Evolutionary conservation across 2,888 invertebrate species (phyloP), one percentile per base, ranked within the genome.

Genomic region (Nipponacmea schrenckii): DNA sequence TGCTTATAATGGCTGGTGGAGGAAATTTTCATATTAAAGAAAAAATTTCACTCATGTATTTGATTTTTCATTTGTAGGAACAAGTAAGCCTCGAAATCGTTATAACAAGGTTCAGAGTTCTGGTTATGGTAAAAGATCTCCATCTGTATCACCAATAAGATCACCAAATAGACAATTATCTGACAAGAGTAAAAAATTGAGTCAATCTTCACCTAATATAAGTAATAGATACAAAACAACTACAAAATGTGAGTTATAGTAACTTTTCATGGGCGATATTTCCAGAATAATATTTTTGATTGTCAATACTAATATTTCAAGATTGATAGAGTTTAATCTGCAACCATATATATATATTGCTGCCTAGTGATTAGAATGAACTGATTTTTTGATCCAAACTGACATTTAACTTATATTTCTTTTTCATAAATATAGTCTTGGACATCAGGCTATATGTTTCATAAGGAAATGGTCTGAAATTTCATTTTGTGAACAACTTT

Each of bases 31-130:
- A 2, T 24, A n/a, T 67, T 10, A 45, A 24, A 20, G 44, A 63
- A 69, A 31, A 14, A 24, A 15, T 5, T 39, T 10, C 39, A 39
- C 39, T 39, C 7, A 39, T 5, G 1, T 39, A 8, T 39, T 39
- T 39, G 4, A 8, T 8, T 8, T 44, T 15, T 44, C 17, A 15
- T 64, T 64, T 64, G 12, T 71, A 24, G 74, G 66, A 12, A 66
- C 44, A 63, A 79, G 77, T 31, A 74, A 76, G 15, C 46, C 79
- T 26, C 83, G 78, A 64, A 73, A 74, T 50, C 82, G 80, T 62
- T 81, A 77, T 64, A 73, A 75, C 31, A 76, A 77, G 68, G 74
- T 85, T 0, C 83, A 83, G 68, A 82, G 84, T 72, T 85, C 85
- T 27, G 85, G 85, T 0, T 85, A 85, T 77, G 84, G 84, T 17